Percentiles rank a stretch among this genome's conserved stretches.
Evolutionary conservation across 2,797 vertebrate genomes (phyloP).

Genomic region (Hoplostethus atlanticus): DNA sequence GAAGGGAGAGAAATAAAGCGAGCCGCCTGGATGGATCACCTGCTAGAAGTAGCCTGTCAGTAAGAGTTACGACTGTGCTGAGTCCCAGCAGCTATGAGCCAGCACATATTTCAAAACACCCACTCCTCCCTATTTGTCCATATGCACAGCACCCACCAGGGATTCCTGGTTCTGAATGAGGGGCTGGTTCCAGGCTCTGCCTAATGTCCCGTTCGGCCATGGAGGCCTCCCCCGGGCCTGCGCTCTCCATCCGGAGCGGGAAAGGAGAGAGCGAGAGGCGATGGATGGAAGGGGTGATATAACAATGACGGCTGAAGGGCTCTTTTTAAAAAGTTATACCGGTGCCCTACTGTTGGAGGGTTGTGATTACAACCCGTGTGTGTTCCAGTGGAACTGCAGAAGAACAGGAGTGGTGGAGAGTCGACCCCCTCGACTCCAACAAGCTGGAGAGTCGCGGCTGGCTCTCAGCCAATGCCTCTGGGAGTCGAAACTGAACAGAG

Average conservation of each 20-base stretch:
- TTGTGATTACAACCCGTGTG: background rate
- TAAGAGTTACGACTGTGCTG: conserved; percentile 49
- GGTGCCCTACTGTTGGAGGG: background rate
- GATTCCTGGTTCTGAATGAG: conserved; percentile 56
- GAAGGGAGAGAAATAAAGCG: background rate
- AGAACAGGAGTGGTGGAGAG: background rate
- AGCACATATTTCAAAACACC: conserved; percentile 54
- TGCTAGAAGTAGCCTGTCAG: conserved; percentile 47
- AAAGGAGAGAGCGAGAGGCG: conserved; percentile 25
- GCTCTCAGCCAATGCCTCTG: too few relatives aligned
- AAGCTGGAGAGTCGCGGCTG: too few relatives aligned
- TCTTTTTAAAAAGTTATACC: conserved; percentile 39
- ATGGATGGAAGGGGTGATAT: conserved; percentile 50
- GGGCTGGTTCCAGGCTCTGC: conserved; percentile 31
- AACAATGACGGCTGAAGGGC: conserved; percentile 54
- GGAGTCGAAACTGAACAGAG: too few relatives aligned
- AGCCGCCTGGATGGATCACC: conserved; percentile 39
- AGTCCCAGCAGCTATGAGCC: conserved; percentile 37
- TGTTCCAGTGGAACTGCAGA: background rate
- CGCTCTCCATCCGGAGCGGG: background rate
- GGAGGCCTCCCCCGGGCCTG: conserved; percentile 28
- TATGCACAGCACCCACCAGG: conserved; percentile 41
- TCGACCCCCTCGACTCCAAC: too few relatives aligned
- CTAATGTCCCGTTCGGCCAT: conserved; percentile 36
- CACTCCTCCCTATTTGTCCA: conserved; percentile 42